Percentiles rank a stretch among this genome's conserved stretches.
These are phyloP conservation scores for Nymphalis polychloros DNA, from an alignment of 2,888 invertebrate species.

Conservation along the genomic window DNA sequence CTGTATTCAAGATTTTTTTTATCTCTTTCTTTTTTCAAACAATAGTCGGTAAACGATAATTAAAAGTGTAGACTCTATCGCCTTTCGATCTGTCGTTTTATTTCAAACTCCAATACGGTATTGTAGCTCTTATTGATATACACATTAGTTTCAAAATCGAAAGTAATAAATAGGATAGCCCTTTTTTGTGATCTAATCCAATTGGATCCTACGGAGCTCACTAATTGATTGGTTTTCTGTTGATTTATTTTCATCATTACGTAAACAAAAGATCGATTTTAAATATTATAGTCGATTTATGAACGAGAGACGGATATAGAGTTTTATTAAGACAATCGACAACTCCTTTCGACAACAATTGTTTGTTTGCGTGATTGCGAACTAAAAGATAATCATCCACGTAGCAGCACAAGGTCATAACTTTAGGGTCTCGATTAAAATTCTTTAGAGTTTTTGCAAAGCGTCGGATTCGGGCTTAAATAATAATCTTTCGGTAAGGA, in stretches of 20 bases:
- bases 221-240: constrained; percentile 69
- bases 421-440: constrained; percentile 42
- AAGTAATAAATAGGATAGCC: neutral
- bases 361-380: constrained; percentile 2
- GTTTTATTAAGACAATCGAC: too few species aligned
- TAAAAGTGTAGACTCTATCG: constrained; percentile 66
- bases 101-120: constrained; percentile 11
- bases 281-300: neutral
- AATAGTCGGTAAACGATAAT: constrained; percentile 72
- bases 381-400: constrained; percentile 15
- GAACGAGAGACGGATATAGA: too few species aligned
- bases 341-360: neutral
- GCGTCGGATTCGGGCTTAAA: constrained; percentile 24
- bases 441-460: constrained; percentile 46
- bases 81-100: constrained; percentile 51
- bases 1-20: constrained; percentile 42
- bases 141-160: neutral
- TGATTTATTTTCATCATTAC: constrained; percentile 29
- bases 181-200: constrained; percentile 60
- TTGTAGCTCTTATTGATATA: constrained; percentile 3
- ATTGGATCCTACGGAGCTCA: constrained; percentile 59
- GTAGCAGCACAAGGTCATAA: constrained; percentile 29
- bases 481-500: neutral
- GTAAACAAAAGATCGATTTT: constrained; percentile 26
- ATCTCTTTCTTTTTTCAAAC: constrained; percentile 54